Conservation (phyloP, 64 coral and sea anemone genomes). For the Astreopora myriophthalma region DNA sequence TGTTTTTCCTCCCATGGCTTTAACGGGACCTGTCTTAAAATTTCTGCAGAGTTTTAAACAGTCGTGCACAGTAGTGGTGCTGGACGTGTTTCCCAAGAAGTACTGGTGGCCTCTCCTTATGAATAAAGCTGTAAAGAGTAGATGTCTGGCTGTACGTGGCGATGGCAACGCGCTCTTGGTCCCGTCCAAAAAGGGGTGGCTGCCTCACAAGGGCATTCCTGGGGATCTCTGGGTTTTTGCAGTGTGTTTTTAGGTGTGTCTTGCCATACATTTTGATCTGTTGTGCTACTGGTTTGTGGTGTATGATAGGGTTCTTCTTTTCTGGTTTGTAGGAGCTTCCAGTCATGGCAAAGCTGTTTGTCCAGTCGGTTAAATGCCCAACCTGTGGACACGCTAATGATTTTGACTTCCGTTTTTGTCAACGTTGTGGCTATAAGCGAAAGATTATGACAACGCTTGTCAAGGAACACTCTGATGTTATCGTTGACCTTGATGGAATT, state of each 20-base stretch:
- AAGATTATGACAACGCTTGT: not conserved
- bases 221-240: conserved; percentile 46
- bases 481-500: not conserved
- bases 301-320: not conserved
- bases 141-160: not conserved
- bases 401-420: conserved; percentile 47
- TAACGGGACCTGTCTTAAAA: not conserved
- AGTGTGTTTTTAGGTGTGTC: not conserved
- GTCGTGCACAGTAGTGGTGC: conserved; percentile 1
- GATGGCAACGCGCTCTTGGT: not conserved
- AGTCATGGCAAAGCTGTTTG: not conserved
- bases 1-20: not conserved
- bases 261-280: not conserved
- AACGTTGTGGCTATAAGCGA: conserved; percentile 24
- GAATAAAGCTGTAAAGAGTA: not conserved
- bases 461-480: not conserved
- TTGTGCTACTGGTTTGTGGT: too few relatives aligned
- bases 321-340: not conserved
- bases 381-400: not conserved
- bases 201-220: not conserved
- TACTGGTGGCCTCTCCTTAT: conserved; percentile 1
- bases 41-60: not conserved
- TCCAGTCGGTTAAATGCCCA: not conserved
- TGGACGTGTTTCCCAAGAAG: not conserved
- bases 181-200: not conserved